phyloP scores from a whole-genome alignment of 2,113 vertebrate genomes.

The Bubo blakistoni region DNA sequence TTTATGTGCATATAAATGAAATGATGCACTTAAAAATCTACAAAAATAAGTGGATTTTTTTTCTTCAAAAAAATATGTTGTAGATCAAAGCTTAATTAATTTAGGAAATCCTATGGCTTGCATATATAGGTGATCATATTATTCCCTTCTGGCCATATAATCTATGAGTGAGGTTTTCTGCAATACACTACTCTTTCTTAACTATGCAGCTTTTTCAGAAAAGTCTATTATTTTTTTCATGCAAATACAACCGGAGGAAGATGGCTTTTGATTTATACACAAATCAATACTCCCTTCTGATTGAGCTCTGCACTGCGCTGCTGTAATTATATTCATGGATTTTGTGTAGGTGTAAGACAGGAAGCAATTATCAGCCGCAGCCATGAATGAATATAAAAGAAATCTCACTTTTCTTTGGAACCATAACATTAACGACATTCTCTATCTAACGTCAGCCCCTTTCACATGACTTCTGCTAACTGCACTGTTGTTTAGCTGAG shows the following conservation, averaged over 20 bases:
- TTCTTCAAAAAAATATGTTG: not conserved
- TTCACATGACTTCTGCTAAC: conserved; percentile 31
- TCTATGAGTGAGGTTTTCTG: not conserved
- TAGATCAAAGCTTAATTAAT: conserved; percentile 2
- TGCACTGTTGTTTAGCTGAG: conserved; percentile 5
- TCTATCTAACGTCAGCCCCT: conserved; percentile 26
- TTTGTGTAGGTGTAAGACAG: conserved; percentile 73
- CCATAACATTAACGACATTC: conserved; percentile 43
- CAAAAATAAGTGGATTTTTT: not conserved
- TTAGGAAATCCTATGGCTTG: not conserved
- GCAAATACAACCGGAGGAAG: conserved; percentile 19
- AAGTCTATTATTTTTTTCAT: not conserved
- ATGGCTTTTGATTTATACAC: conserved; percentile 43
- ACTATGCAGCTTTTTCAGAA: not conserved
- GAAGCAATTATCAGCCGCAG: conserved; percentile 63
- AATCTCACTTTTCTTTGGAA: conserved; percentile 52
- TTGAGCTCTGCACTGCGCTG: conserved; percentile 17
- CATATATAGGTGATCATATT: not conserved
- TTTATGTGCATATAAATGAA: not conserved
- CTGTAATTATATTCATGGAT: conserved; percentile 70
- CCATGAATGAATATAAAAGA: conserved; percentile 49
- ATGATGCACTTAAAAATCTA: not conserved
- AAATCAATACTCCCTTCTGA: conserved; percentile 65
- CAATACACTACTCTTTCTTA: not conserved
- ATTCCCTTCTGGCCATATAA: not conserved